Percentiles rank a stretch among this genome's conserved stretches.
Conservation (phyloP, 2,113 vertebrate genomes). For the Electrona antarctica region DNA sequence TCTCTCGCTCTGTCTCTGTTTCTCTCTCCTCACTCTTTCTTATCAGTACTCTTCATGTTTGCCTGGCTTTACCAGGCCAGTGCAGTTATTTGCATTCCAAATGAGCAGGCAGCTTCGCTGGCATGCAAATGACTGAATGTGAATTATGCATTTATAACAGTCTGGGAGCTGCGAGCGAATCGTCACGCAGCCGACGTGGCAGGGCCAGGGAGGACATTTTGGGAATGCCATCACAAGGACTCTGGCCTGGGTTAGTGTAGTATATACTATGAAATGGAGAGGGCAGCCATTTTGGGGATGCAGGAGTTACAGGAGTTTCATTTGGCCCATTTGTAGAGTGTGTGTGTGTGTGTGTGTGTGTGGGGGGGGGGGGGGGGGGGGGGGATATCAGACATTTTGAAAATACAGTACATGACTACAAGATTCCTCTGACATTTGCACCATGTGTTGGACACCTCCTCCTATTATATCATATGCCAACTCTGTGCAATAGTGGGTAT, state of each 20-base stretch:
- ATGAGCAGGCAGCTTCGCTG: slow-evolving; percentile 72
- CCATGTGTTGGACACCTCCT: no score
- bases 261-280: neutral
- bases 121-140: slow-evolving; percentile 77
- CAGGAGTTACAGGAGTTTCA: neutral
- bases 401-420: no score
- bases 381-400: no score
- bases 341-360: neutral
- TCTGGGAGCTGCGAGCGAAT: slow-evolving; percentile 52
- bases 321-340: neutral
- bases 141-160: slow-evolving; percentile 73
- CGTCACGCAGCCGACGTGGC: slow-evolving; percentile 3
- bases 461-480: no score
- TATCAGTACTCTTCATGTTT: slow-evolving; percentile 67
- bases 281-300: slow-evolving; percentile 30
- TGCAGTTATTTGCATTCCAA: slow-evolving; percentile 79
- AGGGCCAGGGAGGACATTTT: neutral
- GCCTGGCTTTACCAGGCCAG: slow-evolving; percentile 57
- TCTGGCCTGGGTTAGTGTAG: no score
- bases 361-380: neutral
- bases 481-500: no score
- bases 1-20: slow-evolving; percentile 17
- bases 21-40: slow-evolving; percentile 44
- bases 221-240: slow-evolving; percentile 16
- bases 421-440: no score